These are phyloP conservation scores for chimpanzee (Pan troglodytes) DNA, from an alignment of 2,113 vertebrate species.

Conservation along the genomic window DNA sequence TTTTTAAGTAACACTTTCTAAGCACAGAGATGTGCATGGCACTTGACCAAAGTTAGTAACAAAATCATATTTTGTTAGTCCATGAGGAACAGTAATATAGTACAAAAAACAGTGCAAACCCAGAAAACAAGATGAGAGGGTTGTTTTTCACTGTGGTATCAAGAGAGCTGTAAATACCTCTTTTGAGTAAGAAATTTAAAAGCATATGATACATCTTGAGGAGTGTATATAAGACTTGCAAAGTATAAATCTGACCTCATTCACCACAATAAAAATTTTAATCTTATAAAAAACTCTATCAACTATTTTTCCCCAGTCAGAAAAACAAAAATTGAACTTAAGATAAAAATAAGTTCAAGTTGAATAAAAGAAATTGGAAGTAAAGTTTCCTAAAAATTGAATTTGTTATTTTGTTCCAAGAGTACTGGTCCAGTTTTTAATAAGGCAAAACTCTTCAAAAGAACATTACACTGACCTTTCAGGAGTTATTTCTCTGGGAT, in stretches of 20 bases:
- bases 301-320: constrained; percentile 36
- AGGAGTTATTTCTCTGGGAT: constrained; percentile 7
- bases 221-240: neutral
- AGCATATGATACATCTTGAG: neutral
- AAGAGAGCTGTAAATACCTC: neutral
- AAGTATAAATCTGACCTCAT: neutral
- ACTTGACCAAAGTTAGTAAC: constrained; percentile 11
- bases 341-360: constrained; percentile 7
- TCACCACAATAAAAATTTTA: constrained; percentile 5
- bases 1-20: neutral
- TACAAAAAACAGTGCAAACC: neutral
- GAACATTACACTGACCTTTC: neutral
- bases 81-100: neutral
- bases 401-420: constrained; percentile 15
- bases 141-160: neutral
- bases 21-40: neutral
- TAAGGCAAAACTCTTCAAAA: constrained; percentile 11
- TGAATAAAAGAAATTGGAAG: constrained; percentile 28
- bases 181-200: constrained; percentile 8
- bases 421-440: neutral
- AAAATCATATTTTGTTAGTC: constrained; percentile 19
- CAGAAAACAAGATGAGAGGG: neutral
- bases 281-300: neutral
- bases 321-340: constrained; percentile 19
- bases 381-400: constrained; percentile 41